Evolutionary conservation across 2,113 vertebrate genomes (phyloP), one percentile per base, ranked within the genome.

Genomic region (Oncorhynchus masou): DNA sequence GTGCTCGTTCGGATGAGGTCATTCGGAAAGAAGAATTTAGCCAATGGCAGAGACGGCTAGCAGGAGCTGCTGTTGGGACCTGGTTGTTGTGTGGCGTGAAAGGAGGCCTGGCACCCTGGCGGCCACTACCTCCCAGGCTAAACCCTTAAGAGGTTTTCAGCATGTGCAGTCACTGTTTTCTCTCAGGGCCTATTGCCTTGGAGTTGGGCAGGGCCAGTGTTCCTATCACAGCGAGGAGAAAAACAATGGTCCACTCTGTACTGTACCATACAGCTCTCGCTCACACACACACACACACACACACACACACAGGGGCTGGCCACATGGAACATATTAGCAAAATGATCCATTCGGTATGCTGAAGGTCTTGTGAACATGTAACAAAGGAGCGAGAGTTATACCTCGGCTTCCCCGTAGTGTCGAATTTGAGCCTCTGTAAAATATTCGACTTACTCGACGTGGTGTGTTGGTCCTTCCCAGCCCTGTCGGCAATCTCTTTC

Each of bases 211-310:
- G 39, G 39, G 2, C 39, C 39, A 45, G 57, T 19, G 73, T 71
- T 73, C 68, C 84, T 80, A 75, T 82, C 76, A 75, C 81, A 67
- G 15, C 73, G 15, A 29, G 51, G 51, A 24, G 25, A 75, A 83
- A 45, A 77, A 88, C 84, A 90, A 84, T 78, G 74, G 78, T 59
- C 66, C 72, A 76, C 85, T 85, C 75, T 86, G 83, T 87, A 83
- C 79, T 19, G 16, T 54, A 54, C 51, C 51, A 5, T 54, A 4
- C 51, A 5, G 5, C 16, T 3, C 16, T 54, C 51, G 0, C 4
- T 45, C 25, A 27, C 25, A 27, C 59, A 19, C 12, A 13, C 27
- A 29, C 65, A 29, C 27, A 15, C 68, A 11, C n/a, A 49, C 45
- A 11, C 69, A 12, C 68, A 9, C 68, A 11, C 39, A 9, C 45